Evolutionary conservation across 1,140 invertebrate species (phyloP), one percentile per base, ranked within the genome.

Genomic region (Eciton burchellii): DNA sequence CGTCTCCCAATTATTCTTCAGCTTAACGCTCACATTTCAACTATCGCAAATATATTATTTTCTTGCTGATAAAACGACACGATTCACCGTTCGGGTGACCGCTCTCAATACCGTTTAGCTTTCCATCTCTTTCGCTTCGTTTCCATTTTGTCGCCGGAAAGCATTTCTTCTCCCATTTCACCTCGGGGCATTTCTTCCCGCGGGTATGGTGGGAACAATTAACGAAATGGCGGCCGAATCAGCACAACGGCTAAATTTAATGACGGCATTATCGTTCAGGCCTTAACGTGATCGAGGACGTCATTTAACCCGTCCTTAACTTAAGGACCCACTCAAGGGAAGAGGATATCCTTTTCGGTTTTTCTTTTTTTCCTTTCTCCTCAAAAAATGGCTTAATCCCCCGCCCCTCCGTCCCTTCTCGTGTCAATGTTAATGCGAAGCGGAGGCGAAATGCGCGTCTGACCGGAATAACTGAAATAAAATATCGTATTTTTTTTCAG

Each of bases 401-500:
- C n/a, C n/a, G n/a, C n/a, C n/a, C n/a, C n/a, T n/a, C n/a, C n/a
- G n/a, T 54, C 11, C 14, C 49, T 66, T 72, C n/a, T n/a, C n/a
- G n/a, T 65, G 35, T 65, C 24, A 26, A 49, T 2, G 35, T 14
- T 59, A 49, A 79, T 29, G n/a, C 9, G n/a, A 29, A 16, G 24
- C 16, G 6, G 24, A 29, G 16, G 3, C n/a, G 63, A 66, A 56
- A 21, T 8, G 41, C 4, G 49, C 12, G 14, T 19, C 52, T 9
- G n/a, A 19, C 14, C 12, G 14, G 41, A 77, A 43, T 43, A 29
- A 68, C 24, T 43, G 24, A 62, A 49, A 49, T 63, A 35, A 70
- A 79, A 79, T 79, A 70, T 79, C n/a, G 29, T 56, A 70, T 79
- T 68, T 56, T 68, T 56, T 43, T 70, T 57, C 11, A 56, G 43